Percentiles rank a stretch among this genome's conserved stretches.
These are phyloP conservation scores for Corythaeola cristata DNA, from an alignment of 2,113 vertebrate genomes.

Conservation along the genomic window DNA sequence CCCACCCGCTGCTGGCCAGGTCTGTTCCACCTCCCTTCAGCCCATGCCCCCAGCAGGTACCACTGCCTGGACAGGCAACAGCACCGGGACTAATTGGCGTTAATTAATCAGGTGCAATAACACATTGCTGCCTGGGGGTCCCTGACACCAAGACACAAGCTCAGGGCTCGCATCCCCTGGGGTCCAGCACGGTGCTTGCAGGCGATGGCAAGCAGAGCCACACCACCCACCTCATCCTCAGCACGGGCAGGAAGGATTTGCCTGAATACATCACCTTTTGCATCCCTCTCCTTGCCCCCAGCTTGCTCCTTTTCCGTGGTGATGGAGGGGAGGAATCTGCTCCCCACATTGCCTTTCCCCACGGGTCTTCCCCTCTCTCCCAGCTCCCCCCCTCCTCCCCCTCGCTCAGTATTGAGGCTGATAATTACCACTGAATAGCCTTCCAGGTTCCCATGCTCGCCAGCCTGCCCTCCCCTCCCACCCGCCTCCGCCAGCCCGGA, in stretches of 20 bases:
- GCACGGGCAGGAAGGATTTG: fast-evolving
- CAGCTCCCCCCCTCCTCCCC: slow-evolving; percentile 59
- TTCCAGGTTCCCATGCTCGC: slow-evolving; percentile 78
- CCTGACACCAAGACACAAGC: background rate
- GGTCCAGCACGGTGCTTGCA: fast-evolving
- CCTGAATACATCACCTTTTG: background rate
- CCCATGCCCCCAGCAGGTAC: background rate
- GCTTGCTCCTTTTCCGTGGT: background rate
- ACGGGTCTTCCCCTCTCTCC: slow-evolving; percentile 2
- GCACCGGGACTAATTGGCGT: background rate
- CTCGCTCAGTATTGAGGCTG: slow-evolving; percentile 75
- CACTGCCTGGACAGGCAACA: background rate
- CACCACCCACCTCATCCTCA: background rate
- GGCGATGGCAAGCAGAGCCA: background rate
- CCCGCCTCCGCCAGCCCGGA: background rate
- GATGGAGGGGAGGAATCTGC: background rate
- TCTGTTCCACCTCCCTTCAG: background rate
- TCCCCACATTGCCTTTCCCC: background rate
- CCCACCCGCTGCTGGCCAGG: background rate
- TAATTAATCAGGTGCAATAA: background rate
- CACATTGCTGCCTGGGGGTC: background rate
- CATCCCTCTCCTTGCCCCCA: background rate
- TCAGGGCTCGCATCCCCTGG: fast-evolving
- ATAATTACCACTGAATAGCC: slow-evolving; percentile 82
- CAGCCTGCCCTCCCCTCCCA: slow-evolving; percentile 56